phyloP scores from a whole-genome alignment of 1,140 invertebrate genomes.

The Piezodorus guildinii region DNA sequence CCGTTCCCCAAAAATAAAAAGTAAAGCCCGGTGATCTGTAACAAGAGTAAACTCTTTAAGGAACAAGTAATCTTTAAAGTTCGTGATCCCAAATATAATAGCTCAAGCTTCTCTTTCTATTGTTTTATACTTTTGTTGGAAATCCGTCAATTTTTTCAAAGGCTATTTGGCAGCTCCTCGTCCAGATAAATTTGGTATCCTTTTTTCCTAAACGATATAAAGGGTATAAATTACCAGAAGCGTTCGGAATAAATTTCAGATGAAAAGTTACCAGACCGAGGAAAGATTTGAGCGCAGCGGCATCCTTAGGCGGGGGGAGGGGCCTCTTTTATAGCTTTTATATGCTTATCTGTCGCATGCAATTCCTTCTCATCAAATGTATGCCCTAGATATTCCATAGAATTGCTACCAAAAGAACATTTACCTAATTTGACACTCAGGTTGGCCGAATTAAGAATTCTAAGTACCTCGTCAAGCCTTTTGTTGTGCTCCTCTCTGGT shows the following conservation, averaged over 20 bases:
- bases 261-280: constrained; percentile 26
- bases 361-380: background rate
- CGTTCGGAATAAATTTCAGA: constrained; percentile 22
- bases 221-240: constrained; percentile 20
- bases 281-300: constrained; percentile 11
- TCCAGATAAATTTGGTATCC: too few species aligned
- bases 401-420: background rate
- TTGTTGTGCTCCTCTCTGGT: constrained; percentile 2
- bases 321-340: background rate
- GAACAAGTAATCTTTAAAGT: too few species aligned
- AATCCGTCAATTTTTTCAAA: too few species aligned
- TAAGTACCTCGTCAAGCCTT: background rate
- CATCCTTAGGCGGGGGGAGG: constrained; percentile 2
- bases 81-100: too few species aligned
- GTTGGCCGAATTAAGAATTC: too few species aligned
- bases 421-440: background rate
- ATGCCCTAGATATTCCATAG: constrained; percentile 16
- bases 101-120: too few species aligned
- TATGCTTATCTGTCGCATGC: constrained; percentile 12
- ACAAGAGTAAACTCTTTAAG: too few species aligned
- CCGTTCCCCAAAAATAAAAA: too few species aligned
- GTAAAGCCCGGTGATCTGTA: too few species aligned
- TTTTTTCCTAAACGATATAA: constrained; percentile 4
- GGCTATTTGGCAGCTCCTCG: too few species aligned
- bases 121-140: too few species aligned